Evolutionary conservation across 2,797 vertebrate species (phyloP).

Genomic region (Sebastiscus tertius): DNA sequence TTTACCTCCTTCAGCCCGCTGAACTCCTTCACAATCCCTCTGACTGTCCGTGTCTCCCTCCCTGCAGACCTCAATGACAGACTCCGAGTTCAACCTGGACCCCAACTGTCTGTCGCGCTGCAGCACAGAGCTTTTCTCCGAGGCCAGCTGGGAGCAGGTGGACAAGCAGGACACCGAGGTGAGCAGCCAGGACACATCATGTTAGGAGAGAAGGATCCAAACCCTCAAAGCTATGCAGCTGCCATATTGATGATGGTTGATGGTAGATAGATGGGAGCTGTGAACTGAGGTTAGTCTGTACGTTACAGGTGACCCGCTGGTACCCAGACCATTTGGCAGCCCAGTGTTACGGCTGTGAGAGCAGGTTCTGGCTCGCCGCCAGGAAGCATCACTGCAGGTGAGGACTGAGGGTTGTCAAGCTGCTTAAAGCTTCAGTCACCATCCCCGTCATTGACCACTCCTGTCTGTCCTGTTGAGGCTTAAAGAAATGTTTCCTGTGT

Average conservation of each 20-base stretch:
- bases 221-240: neutral
- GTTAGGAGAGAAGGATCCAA: neutral
- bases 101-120: constrained; percentile 97
- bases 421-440: neutral
- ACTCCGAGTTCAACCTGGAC: constrained; percentile 96
- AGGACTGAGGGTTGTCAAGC: constrained; percentile 2
- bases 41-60: constrained; percentile 1
- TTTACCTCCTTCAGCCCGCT: neutral
- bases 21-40: neutral
- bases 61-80: constrained; percentile 91
- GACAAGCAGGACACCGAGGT: constrained; percentile 98
- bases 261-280: neutral
- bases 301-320: constrained; percentile 94
- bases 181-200: neutral
- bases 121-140: constrained; percentile 98
- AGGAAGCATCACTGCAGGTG: constrained; percentile 98
- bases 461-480: constrained; percentile 6
- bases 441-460: neutral
- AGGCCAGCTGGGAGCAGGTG: constrained; percentile 99
- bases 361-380: constrained; percentile 94
- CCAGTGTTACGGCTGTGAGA: constrained; percentile 97
- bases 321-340: constrained; percentile 96
- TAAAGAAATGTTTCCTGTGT: neutral
- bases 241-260: neutral
- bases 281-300: constrained; percentile 35